A percentile compares a stretch with the other conserved stretches of the same genome.
Evolutionary conservation across 2,888 invertebrate species (phyloP).

Genomic region (Phyllotreta cruciferae): DNA sequence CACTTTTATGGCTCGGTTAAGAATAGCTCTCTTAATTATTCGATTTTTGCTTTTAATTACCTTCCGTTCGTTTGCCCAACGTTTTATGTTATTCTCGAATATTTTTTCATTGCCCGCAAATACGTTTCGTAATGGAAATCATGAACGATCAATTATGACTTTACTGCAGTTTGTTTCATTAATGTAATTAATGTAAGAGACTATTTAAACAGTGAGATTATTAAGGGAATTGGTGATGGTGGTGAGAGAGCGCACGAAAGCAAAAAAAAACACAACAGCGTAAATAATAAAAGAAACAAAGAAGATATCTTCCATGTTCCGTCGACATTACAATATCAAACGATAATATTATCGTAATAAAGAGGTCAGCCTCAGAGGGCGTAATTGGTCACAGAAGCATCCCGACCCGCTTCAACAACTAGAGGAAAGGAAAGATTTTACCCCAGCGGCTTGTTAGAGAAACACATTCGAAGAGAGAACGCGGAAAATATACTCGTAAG

Average conservation of each 20-base stretch:
- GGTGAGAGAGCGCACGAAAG: too few species aligned
- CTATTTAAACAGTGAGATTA: too few species aligned
- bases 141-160: too few species aligned
- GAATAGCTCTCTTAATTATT: constrained; percentile 19
- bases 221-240: too few species aligned
- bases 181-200: too few species aligned
- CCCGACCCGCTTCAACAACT: constrained; percentile 47
- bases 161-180: too few species aligned
- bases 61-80: constrained; percentile 6
- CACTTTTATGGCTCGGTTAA: constrained; percentile 26
- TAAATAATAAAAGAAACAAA: constrained; percentile 9
- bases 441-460: constrained; percentile 47
- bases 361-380: constrained; percentile 31
- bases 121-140: too few species aligned
- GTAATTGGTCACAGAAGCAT: constrained; percentile 49
- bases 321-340: constrained; percentile 17
- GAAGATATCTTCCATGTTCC: constrained; percentile 3
- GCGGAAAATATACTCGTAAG: constrained; percentile 23
- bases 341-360: constrained; percentile 18
- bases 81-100: too few species aligned
- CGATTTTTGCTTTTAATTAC: constrained; percentile 19
- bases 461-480: constrained; percentile 39
- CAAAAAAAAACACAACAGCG: constrained; percentile 2
- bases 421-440: constrained; percentile 48
- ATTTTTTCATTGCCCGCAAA: too few species aligned